phyloP scores from a whole-genome alignment of 2,113 vertebrate species.

The Plecturocebus donacophilus region DNA sequence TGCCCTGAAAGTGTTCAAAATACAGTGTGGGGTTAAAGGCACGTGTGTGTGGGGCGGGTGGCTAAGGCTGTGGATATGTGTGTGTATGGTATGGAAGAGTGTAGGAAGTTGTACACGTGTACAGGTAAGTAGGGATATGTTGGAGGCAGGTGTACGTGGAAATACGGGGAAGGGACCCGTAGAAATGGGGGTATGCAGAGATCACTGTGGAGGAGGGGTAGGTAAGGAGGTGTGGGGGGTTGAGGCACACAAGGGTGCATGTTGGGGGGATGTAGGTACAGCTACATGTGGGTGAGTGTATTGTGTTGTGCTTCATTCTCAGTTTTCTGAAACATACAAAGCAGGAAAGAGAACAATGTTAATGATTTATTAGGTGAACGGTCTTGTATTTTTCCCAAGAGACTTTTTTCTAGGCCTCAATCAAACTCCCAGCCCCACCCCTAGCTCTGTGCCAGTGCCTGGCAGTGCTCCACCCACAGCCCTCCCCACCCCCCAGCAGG shows the following conservation, averaged over 20 bases:
- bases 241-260: no score
- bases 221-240: background rate
- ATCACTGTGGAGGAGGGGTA: no score
- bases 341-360: background rate
- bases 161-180: no score
- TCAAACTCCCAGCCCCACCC: background rate
- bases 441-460: background rate
- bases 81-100: no score
- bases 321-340: constrained; percentile 13
- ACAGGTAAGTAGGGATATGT: background rate
- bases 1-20: background rate
- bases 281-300: background rate
- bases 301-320: background rate
- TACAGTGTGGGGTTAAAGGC: background rate
- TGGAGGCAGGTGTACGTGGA: background rate
- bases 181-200: background rate
- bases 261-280: background rate
- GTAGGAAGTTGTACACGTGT: background rate
- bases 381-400: background rate
- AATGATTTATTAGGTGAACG: constrained; percentile 8
- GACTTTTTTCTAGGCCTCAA: background rate
- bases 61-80: background rate
- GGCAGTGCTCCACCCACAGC: background rate
- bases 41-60: no score
- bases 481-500: background rate